A percentile compares a stretch with the other conserved stretches of the same genome.
These are phyloP conservation scores for Magallana nippona DNA, from an alignment of 2,888 invertebrate genomes.

Conservation along the genomic window DNA sequence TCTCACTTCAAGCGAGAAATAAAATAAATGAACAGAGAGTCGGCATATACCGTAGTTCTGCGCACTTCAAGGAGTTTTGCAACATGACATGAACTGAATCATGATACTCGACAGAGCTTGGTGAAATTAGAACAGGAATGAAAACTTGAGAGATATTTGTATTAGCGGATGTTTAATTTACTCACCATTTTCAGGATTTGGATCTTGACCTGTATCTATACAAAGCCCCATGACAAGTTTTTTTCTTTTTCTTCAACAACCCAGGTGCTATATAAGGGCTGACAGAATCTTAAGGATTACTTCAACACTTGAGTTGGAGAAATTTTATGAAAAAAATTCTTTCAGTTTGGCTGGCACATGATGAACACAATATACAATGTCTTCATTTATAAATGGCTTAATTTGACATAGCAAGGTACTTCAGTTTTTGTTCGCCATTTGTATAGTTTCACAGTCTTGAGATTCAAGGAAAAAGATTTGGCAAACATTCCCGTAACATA, in stretches of 20 bases:
- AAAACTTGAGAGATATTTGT: not conserved
- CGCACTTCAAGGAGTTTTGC: not conserved
- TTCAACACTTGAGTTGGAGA: not conserved
- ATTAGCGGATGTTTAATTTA: constrained; percentile 4
- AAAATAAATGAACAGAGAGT: not conserved
- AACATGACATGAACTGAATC: not conserved
- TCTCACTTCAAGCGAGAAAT: constrained; percentile 13
- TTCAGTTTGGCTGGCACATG: not conserved
- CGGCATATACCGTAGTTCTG: not conserved
- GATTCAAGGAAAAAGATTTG: not conserved
- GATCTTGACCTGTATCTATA: constrained; percentile 5
- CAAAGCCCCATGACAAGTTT: not conserved
- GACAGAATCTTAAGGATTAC: not conserved
- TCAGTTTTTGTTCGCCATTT: not conserved
- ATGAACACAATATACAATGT: constrained; percentile 15
- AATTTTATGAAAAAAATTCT: not conserved
- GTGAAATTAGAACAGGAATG: no score
- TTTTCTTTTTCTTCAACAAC: constrained; percentile 17
- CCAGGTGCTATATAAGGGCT: constrained; percentile 20
- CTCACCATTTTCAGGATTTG: not conserved
- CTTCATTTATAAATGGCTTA: not conserved
- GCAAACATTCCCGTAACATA: constrained; percentile 25
- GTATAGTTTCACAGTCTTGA: not conserved
- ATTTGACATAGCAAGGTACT: constrained; percentile 24
- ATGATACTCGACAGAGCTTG: not conserved